These are phyloP conservation scores for Calliopsis andreniformis DNA, from an alignment of 1,140 invertebrate genomes.

Conservation along the genomic window DNA sequence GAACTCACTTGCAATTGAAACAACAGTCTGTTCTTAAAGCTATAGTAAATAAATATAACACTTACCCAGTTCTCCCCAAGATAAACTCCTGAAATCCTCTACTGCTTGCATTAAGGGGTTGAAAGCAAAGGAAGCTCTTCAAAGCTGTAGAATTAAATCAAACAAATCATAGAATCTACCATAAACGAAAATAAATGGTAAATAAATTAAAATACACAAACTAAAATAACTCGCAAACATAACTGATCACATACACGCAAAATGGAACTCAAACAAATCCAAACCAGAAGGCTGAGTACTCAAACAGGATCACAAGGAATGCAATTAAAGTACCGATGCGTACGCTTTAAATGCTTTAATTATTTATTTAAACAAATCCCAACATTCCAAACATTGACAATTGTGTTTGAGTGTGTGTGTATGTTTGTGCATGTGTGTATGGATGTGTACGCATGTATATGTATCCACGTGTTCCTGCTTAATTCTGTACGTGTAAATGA, in stretches of 20 bases:
- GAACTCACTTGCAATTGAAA: no score
- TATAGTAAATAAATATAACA: not conserved
- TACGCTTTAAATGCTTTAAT: constrained; percentile 75
- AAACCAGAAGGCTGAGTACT: no score
- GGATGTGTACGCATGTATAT: not conserved
- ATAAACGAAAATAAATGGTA: not conserved
- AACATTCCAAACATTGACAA: constrained; percentile 80
- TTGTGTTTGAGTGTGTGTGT: constrained; percentile 40
- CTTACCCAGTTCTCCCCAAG: not conserved
- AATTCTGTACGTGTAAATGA: constrained; percentile 41
- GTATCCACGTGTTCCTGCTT: not conserved
- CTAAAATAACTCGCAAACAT: not conserved
- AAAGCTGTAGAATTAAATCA: not conserved
- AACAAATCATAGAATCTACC: not conserved
- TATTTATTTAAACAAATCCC: constrained; percentile 80
- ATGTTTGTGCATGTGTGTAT: constrained; percentile 16
- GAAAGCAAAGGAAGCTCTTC: not conserved
- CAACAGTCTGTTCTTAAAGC: no score
- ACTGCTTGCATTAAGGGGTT: not conserved
- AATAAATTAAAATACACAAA: not conserved
- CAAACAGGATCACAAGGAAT: no score
- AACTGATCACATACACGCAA: no score
- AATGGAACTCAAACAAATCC: no score
- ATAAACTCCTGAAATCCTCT: not conserved
- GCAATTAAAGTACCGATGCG: constrained; percentile 28